These are phyloP conservation scores for Tigriopus japonicus DNA, from an alignment of 1,140 invertebrate species.

Conservation along the genomic window DNA sequence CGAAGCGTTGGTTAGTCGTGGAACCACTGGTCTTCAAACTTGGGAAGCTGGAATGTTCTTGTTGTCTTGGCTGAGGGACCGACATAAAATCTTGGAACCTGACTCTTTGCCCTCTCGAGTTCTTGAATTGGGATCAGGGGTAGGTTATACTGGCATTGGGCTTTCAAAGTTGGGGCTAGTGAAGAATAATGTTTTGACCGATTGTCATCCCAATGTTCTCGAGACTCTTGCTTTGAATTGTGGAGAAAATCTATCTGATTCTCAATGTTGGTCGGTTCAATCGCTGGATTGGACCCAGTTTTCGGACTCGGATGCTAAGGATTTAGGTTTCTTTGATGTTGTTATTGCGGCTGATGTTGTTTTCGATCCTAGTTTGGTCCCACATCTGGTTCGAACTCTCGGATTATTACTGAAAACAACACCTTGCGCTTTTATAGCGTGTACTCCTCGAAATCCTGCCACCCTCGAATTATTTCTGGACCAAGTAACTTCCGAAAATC, in stretches of 20 bases:
- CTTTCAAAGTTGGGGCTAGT: neutral
- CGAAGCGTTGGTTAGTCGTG: neutral
- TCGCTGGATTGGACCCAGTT: neutral
- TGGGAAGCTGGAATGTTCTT: neutral
- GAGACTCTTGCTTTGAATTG: neutral
- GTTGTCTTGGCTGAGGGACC: neutral
- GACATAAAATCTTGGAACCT: neutral
- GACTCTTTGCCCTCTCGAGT: neutral
- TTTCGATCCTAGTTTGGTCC: neutral
- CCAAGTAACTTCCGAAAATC: too few relatives aligned
- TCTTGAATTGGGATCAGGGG: conserved; percentile 1
- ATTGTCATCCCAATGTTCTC: neutral
- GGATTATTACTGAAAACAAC: neutral
- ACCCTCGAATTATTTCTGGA: neutral
- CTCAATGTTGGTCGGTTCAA: neutral
- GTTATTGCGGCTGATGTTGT: neutral
- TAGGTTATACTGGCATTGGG: neutral
- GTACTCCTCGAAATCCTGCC: neutral
- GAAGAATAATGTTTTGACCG: neutral
- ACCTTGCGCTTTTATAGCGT: neutral
- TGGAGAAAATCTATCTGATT: neutral
- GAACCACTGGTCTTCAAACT: conserved; percentile 1
- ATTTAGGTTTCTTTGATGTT: neutral
- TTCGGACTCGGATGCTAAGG: neutral
- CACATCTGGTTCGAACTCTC: neutral